Percentiles rank a stretch among this genome's conserved stretches.
Conservation (phyloP, 2,888 invertebrate genomes). For the Tiliacea aurago region DNA sequence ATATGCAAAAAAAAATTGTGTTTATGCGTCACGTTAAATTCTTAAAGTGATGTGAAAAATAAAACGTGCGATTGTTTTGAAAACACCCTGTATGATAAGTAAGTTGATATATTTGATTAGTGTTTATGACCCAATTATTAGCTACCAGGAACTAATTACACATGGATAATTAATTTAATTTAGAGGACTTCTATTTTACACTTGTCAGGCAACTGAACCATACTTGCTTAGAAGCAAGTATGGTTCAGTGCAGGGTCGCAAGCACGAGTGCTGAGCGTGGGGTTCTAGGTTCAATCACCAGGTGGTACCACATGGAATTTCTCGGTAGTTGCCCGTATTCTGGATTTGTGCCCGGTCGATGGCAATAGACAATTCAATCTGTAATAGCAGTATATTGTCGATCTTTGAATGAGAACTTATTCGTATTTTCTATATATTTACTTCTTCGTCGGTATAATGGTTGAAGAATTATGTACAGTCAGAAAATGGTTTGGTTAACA, state of each 20-base stretch:
- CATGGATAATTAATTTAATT: neutral
- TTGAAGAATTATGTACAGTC: neutral
- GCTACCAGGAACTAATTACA: neutral
- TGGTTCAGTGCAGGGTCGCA: too few relatives aligned
- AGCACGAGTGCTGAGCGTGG: too few relatives aligned
- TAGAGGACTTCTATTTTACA: neutral
- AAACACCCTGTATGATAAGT: constrained; percentile 4
- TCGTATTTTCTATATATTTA: neutral
- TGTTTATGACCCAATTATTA: constrained; percentile 18
- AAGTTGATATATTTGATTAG: constrained; percentile 11
- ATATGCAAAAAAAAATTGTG: too few relatives aligned
- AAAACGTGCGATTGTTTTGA: neutral
- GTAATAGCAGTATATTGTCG: neutral
- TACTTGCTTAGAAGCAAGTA: too few relatives aligned
- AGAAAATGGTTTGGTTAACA: neutral
- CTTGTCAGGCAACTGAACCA: too few relatives aligned
- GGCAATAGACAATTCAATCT: neutral
- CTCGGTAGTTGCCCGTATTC: neutral
- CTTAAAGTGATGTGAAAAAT: neutral
- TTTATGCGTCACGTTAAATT: neutral
- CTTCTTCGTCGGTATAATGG: neutral
- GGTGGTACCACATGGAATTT: too few relatives aligned
- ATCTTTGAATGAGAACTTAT: neutral
- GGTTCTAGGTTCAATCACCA: neutral
- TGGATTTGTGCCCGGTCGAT: neutral